These are phyloP conservation scores for Bombus fervidus DNA, from an alignment of 1,140 invertebrate species.

Conservation along the genomic window DNA sequence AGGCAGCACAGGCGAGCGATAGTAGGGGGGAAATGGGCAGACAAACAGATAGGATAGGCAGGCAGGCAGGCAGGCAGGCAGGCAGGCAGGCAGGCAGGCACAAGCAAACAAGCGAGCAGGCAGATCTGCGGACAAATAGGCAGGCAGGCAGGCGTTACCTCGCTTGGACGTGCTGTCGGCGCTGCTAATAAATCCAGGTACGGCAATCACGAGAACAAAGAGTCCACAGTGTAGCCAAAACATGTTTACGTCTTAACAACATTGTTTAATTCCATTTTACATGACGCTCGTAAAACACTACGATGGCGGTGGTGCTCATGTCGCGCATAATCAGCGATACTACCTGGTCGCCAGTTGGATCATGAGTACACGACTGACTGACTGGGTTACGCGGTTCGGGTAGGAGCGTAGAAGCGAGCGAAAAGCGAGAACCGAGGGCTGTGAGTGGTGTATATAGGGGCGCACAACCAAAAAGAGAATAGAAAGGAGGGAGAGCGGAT, in stretches of 20 bases:
- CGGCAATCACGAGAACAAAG: constrained; percentile 82
- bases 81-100: constrained; percentile 6
- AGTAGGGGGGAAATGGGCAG: neutral
- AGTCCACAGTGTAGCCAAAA: constrained; percentile 82
- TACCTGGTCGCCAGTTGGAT: constrained; percentile 72
- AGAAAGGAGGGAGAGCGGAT: constrained; percentile 15
- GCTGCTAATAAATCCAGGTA: constrained; percentile 82
- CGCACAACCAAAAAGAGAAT: neutral
- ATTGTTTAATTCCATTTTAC: constrained; percentile 83
- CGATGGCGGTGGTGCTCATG: constrained; percentile 69
- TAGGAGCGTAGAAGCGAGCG: constrained; percentile 43
- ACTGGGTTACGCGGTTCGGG: constrained; percentile 55
- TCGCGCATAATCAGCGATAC: constrained; percentile 76
- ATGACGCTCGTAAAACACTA: constrained; percentile 79
- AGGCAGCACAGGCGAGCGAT: neutral
- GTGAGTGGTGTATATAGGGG: no score
- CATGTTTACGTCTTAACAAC: constrained; percentile 83
- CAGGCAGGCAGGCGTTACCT: constrained; percentile 73
- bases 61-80: neutral
- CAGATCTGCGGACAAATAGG: constrained; percentile 12
- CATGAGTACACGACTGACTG: constrained; percentile 69
- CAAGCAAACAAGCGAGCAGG: constrained; percentile 14
- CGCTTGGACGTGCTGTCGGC: constrained; percentile 79
- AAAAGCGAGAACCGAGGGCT: constrained; percentile 14
- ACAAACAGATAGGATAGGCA: neutral